Percentiles rank a stretch among this genome's conserved stretches.
Evolutionary conservation across 1,140 invertebrate species (phyloP).

Genomic region (Choristoneura fumiferana): DNA sequence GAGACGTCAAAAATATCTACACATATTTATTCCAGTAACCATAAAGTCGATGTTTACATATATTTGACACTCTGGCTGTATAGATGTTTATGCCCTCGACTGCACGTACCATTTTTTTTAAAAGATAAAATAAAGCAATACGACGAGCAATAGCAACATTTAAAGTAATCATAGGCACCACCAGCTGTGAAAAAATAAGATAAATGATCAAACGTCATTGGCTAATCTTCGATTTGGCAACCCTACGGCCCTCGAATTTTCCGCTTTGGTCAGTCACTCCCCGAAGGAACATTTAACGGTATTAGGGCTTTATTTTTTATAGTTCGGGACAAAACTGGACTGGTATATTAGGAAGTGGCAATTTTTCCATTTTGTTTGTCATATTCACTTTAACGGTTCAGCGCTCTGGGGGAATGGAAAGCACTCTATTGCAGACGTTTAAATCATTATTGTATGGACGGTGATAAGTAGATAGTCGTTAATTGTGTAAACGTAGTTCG

Average conservation of each 20-base stretch:
- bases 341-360: conserved; percentile 57
- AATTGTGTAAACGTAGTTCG: too few species aligned
- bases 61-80: too few species aligned
- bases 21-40: too few species aligned
- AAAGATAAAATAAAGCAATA: too few species aligned
- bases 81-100: too few species aligned
- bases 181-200: conserved; percentile 1
- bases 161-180: conserved; percentile 10
- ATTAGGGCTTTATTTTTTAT: conserved; percentile 78
- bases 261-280: conserved; percentile 71
- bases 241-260: conserved; percentile 54
- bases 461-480: too few species aligned
- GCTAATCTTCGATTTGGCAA: conserved; percentile 24
- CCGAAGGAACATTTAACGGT: conserved; percentile 75
- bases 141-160: neutral
- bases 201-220: conserved; percentile 16
- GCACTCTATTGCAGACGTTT: neutral
- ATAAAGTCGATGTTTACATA: too few species aligned
- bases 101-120: too few species aligned
- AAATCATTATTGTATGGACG: neutral
- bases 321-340: conserved; percentile 66
- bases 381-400: conserved; percentile 41
- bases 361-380: conserved; percentile 47
- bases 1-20: too few species aligned
- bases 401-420: conserved; percentile 3